These are phyloP conservation scores for Archivesica marissinica DNA, from an alignment of 1,140 invertebrate species.

Conservation along the genomic window DNA sequence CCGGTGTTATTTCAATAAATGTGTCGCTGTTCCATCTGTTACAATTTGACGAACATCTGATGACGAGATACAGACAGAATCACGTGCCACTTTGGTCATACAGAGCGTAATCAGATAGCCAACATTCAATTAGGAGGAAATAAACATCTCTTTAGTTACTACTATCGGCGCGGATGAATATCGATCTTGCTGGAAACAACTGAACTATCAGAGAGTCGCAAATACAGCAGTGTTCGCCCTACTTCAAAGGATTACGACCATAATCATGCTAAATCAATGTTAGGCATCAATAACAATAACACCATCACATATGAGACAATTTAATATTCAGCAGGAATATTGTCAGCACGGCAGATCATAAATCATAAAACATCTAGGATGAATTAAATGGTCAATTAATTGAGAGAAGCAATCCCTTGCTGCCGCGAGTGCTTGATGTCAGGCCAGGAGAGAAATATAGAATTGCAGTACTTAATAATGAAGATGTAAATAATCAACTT, in stretches of 20 bases:
- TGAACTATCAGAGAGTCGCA: background rate
- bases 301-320: background rate
- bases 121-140: constrained; percentile 5
- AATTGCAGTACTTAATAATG: too few relatives aligned
- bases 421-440: too few relatives aligned
- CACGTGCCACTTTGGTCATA: constrained; percentile 6
- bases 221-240: background rate
- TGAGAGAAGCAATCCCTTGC: background rate
- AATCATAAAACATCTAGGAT: constrained; percentile 7
- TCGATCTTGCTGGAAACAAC: background rate
- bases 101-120: background rate
- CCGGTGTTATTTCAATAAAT: background rate
- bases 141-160: constrained; percentile 1
- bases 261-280: background rate
- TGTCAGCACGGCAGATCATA: background rate
- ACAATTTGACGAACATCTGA: constrained; percentile 5
- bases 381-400: constrained; percentile 4
- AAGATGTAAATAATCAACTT: too few relatives aligned
- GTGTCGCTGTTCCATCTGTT: background rate
- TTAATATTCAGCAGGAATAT: background rate
- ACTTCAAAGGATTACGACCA: background rate
- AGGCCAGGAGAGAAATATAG: too few relatives aligned
- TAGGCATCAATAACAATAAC: background rate
- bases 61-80: background rate
- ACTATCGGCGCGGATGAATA: background rate